Conservation (phyloP, 2,888 invertebrate species). For the Polydrusus cervinus region DNA sequence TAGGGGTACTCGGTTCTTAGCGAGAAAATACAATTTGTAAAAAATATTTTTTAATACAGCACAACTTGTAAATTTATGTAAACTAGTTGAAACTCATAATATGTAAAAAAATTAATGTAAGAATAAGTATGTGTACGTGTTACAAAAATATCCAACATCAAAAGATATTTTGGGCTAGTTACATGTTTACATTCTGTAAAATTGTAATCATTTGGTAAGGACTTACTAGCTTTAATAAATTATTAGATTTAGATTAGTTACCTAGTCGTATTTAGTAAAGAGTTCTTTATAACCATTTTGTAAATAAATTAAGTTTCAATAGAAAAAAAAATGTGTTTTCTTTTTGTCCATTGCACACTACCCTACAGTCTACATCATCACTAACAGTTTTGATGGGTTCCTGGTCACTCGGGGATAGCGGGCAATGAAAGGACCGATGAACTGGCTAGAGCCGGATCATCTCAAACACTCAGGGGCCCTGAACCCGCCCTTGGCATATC, state of each 20-base stretch:
- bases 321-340: constrained; percentile 15
- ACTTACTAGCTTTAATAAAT: constrained; percentile 29
- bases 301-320: constrained; percentile 35
- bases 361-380: no score
- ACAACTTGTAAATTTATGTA: constrained; percentile 14
- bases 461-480: no score
- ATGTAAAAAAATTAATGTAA: neutral
- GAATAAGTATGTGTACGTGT: neutral
- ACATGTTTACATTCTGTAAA: constrained; percentile 12
- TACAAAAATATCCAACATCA: neutral
- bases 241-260: constrained; percentile 18
- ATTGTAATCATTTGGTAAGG: constrained; percentile 6
- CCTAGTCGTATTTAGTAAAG: constrained; percentile 5
- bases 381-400: no score
- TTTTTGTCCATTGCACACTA: no score
- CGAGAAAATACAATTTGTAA: neutral
- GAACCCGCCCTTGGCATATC: no score
- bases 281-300: constrained; percentile 39
- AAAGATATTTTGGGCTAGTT: constrained; percentile 4
- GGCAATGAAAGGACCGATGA: no score
- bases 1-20: no score
- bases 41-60: neutral
- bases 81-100: neutral
- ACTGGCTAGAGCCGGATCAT: no score
- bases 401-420: no score